phyloP scores from a whole-genome alignment of 2,113 vertebrate genomes.

The Calypte anna region DNA sequence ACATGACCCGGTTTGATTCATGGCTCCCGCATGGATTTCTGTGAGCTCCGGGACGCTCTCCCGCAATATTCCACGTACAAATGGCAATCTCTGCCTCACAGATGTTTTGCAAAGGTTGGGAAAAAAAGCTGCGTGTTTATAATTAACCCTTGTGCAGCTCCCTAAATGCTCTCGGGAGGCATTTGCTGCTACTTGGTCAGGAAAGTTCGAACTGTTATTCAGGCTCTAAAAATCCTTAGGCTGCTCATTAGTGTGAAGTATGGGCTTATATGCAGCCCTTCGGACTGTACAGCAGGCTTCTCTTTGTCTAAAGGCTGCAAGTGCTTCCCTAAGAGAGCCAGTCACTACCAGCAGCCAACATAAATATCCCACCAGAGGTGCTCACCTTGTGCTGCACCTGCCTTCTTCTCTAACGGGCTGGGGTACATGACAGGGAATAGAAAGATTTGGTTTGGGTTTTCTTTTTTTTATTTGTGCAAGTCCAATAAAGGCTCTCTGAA shows the following conservation, averaged over 20 bases:
- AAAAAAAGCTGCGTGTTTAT: accelerated
- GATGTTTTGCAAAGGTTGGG: neutral
- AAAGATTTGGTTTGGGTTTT: neutral
- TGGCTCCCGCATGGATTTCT: slow-evolving; percentile 1
- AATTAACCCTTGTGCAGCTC: neutral
- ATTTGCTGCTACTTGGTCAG: neutral
- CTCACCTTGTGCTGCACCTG: accelerated
- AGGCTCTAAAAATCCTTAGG: neutral
- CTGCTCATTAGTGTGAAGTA: neutral
- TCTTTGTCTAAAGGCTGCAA: neutral
- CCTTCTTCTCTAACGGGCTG: neutral
- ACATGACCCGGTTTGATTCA: slow-evolving; percentile 68
- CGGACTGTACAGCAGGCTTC: neutral
- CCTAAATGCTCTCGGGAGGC: neutral
- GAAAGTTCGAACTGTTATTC: neutral
- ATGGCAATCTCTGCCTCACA: accelerated
- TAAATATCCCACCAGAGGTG: neutral
- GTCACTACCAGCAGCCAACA: neutral
- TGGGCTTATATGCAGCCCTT: neutral
- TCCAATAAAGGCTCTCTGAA: neutral
- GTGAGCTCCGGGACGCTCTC: neutral
- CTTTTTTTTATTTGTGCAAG: neutral
- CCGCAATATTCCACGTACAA: accelerated
- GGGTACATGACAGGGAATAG: neutral
- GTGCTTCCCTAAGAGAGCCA: neutral